Evolutionary conservation across 37 sponge, comb jelly and placozoan species (phyloP).

Genomic region (Dysidea cf. avara): DNA sequence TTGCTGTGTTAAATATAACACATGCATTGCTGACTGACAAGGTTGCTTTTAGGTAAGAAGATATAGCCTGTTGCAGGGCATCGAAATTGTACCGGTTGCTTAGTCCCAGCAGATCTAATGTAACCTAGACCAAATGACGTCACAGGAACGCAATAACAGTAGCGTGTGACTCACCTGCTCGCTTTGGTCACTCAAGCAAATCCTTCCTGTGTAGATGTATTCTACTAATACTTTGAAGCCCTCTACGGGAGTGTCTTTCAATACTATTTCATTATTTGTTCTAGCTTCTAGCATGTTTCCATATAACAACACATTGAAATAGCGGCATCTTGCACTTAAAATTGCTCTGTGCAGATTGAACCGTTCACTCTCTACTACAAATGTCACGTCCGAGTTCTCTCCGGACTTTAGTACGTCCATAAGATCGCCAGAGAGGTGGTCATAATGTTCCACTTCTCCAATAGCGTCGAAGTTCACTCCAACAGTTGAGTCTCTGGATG

Average conservation of each 20-base stretch:
- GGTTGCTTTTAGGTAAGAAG: slow-evolving; percentile 70
- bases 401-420: slow-evolving; percentile 63
- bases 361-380: slow-evolving; percentile 57
- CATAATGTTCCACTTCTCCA: slow-evolving; percentile 85
- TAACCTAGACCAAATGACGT: slow-evolving; percentile 37
- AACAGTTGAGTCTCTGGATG: slow-evolving; percentile 78
- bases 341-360: slow-evolving; percentile 75
- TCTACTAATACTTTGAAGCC: slow-evolving; percentile 70
- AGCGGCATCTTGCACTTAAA: slow-evolving; percentile 75
- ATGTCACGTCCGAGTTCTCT: slow-evolving; percentile 72
- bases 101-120: slow-evolving; percentile 75
- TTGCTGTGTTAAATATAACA: slow-evolving; percentile 75
- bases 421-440: slow-evolving; percentile 74
- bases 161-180: slow-evolving; percentile 52
- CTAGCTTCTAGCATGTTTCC: slow-evolving; percentile 83
- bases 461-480: slow-evolving; percentile 84
- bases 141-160: background rate
- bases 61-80: slow-evolving; percentile 62
- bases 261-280: slow-evolving; percentile 42
- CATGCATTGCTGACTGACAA: slow-evolving; percentile 77
- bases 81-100: slow-evolving; percentile 83
- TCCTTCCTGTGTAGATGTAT: slow-evolving; percentile 78
- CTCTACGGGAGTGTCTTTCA: slow-evolving; percentile 62
- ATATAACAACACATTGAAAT: slow-evolving; percentile 77
- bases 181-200: slow-evolving; percentile 59